Conservation (phyloP, 1,140 invertebrate genomes). For the Grapholita molesta region DNA sequence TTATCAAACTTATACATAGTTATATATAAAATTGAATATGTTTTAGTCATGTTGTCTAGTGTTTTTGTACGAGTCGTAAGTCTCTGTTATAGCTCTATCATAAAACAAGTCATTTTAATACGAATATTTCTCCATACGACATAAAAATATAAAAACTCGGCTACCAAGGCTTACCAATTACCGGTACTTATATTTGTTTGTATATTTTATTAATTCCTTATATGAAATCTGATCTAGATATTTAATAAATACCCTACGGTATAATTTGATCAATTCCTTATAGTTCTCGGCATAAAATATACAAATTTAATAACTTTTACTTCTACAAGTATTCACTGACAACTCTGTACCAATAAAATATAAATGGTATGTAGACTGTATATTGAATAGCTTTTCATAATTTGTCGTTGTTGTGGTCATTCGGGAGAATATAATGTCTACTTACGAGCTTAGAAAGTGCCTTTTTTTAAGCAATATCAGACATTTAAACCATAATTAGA, state of each 20-base stretch:
- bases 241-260: too few relatives aligned
- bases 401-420: too few relatives aligned
- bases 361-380: not conserved
- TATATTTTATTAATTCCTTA: too few relatives aligned
- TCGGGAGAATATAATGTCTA: not conserved
- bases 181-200: too few relatives aligned
- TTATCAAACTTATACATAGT: not conserved
- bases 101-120: not conserved
- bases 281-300: too few relatives aligned
- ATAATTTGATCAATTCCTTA: too few relatives aligned
- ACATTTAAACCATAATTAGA: not conserved
- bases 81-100: not conserved
- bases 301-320: too few relatives aligned
- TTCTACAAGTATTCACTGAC: not conserved
- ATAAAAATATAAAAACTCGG: too few relatives aligned
- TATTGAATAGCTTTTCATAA: too few relatives aligned
- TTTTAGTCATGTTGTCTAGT: not conserved
- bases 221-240: too few relatives aligned
- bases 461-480: not conserved
- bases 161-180: too few relatives aligned
- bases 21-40: not conserved
- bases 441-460: conserved; percentile 9
- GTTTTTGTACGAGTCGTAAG: not conserved
- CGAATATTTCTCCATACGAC: too few relatives aligned
- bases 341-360: not conserved